Conservation (phyloP, 2,888 invertebrate species). For the Eupithecia inturbata region DNA sequence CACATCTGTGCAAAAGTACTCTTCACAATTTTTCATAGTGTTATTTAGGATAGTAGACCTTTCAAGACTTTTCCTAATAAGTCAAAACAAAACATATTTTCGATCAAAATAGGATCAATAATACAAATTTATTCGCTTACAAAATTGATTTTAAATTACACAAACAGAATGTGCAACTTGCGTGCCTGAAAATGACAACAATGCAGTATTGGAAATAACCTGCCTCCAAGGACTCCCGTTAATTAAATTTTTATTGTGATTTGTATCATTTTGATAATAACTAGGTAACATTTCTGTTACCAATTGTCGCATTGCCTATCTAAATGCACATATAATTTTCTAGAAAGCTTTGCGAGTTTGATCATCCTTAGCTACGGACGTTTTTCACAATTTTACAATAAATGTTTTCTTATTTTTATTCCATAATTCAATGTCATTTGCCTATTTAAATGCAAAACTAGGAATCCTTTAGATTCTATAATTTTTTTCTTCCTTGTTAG, state of each 20-base stretch:
- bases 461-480: neutral
- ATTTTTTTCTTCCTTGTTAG: neutral
- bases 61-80: neutral
- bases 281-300: neutral
- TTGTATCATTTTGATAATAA: neutral
- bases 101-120: neutral
- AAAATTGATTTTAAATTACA: neutral
- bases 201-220: neutral
- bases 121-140: neutral
- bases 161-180: neutral
- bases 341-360: neutral
- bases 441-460: neutral
- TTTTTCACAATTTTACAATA: too few species aligned
- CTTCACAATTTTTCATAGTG: neutral
- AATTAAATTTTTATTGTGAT: neutral
- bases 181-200: neutral
- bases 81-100: neutral
- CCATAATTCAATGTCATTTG: neutral
- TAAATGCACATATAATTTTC: neutral
- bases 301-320: neutral
- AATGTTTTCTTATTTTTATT: too few species aligned
- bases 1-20: neutral
- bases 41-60: neutral
- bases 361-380: too few species aligned
- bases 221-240: neutral